These are phyloP conservation scores for Trichomalopsis sarcophagae DNA, from an alignment of 1,140 invertebrate species.

Conservation along the genomic window DNA sequence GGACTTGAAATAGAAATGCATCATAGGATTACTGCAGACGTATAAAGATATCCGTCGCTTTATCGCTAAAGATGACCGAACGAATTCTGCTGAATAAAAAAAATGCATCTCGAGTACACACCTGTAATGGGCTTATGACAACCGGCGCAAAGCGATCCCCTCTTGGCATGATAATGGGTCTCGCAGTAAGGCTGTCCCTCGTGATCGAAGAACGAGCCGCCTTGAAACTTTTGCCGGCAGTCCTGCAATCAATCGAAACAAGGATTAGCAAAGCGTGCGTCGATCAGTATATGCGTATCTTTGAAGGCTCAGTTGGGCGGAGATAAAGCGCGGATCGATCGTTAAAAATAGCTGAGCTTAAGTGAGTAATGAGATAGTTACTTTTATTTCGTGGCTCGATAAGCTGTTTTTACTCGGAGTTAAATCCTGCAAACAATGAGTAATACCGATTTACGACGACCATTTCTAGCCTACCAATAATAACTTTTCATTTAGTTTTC, in stretches of 20 bases:
- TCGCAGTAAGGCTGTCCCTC: conserved; percentile 98
- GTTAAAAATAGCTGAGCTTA: not conserved
- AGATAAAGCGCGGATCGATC: not conserved
- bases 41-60: not conserved
- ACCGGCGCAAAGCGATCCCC: conserved; percentile 96
- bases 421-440: not conserved
- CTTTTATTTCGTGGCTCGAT: not conserved
- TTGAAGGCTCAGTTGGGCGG: not conserved
- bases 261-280: conserved; percentile 16
- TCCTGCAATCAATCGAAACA: conserved; percentile 79
- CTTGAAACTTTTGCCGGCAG: conserved; percentile 93
- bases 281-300: not conserved
- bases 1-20: too few relatives aligned
- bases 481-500: too few relatives aligned
- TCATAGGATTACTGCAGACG: too few relatives aligned
- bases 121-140: conserved; percentile 97
- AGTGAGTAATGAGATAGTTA: not conserved
- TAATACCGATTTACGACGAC: not conserved
- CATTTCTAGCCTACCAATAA: not conserved
- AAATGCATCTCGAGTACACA: conserved; percentile 55
- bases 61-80: not conserved
- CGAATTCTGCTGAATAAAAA: not conserved
- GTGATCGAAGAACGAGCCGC: conserved; percentile 96
- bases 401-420: not conserved
- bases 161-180: conserved; percentile 97